Evolutionary conservation across 1,140 invertebrate species (phyloP), one percentile per base, ranked within the genome.

Genomic region (Pygmarrhopalites habei): DNA sequence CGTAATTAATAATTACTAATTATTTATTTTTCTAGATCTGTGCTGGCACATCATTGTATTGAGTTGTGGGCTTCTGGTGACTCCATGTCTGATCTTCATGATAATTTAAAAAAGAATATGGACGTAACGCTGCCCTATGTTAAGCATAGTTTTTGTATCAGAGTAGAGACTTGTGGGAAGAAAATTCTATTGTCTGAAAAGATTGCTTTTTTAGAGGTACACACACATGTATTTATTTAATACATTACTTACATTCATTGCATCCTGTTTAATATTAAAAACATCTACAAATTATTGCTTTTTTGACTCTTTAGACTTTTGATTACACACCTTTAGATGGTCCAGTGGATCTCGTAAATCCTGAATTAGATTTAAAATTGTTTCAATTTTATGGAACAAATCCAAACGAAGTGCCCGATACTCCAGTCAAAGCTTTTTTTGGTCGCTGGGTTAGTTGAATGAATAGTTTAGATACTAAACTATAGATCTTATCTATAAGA

Each of bases 331-430:
- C 88, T 4, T 77, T 93, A 29, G 75, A 86, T 74, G 92, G 92
- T 1, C 77, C 81, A 47, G 89, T 95, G 0, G 85, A 87, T 69
- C 78, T 97, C 21, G 89, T 86, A 69, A 81, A 88, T 77, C 90
- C 92, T n/a, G 85, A 90, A 72, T 78, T 85, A 17, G 84, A 78
- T 62, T 82, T 93, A 64, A 82, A 84, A 69, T 87, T 92, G 65
- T 82, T 95, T 64, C 92, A 95, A 74, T 92, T 89, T 78, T 95
- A 90, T 82, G 91, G 90, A 39, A 73, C 84, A 23, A 82, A 90
- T 75, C 82, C 86, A 15, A 86, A 85, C 68, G 80, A 79, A 72
- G 82, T 86, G 43, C 87, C 89, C 12, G 79, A 83, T 43, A 58
- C 84, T 56, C 90, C 92, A 30, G 78, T 83, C 73, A 79, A 86